These are phyloP conservation scores for Dascillus cervinus DNA, from an alignment of 2,888 invertebrate species.

Conservation along the genomic window DNA sequence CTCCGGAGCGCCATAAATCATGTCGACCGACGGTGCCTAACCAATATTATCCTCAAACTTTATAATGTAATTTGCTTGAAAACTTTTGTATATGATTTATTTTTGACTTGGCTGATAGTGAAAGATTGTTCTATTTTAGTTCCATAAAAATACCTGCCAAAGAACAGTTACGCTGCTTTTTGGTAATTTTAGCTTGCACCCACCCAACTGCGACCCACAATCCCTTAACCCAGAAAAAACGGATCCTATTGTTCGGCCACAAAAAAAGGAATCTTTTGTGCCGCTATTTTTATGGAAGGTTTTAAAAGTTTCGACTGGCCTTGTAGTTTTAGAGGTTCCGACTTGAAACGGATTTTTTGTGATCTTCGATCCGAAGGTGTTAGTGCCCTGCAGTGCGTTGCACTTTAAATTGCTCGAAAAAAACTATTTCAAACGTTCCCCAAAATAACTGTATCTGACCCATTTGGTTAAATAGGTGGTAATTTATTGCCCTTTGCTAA, in stretches of 20 bases:
- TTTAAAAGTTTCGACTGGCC: constrained; percentile 15
- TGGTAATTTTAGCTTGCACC: too few species aligned
- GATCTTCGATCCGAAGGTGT: constrained; percentile 27
- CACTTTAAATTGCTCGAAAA: constrained; percentile 34
- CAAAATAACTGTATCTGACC: constrained; percentile 36
- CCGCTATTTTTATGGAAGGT: constrained; percentile 14
- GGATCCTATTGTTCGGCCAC: constrained; percentile 20
- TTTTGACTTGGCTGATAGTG: too few species aligned
- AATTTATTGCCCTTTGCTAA: constrained; percentile 29
- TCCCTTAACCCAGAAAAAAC: constrained; percentile 18
- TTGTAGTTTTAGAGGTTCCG: constrained; percentile 19
- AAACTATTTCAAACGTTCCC: constrained; percentile 23
- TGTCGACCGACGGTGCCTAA: constrained; percentile 19
- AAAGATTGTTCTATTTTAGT: background rate
- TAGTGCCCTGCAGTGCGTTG: constrained; percentile 32
- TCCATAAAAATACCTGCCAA: background rate
- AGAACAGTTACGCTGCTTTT: background rate
- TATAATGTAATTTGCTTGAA: constrained; percentile 17
- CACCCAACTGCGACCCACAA: too few species aligned
- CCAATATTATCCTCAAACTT: constrained; percentile 24
- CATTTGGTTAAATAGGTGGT: constrained; percentile 35
- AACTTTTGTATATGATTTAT: too few species aligned
- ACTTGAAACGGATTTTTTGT: constrained; percentile 31
- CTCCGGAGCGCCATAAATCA: constrained; percentile 14
- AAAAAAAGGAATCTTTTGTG: constrained; percentile 19